Percentiles rank a stretch among this genome's conserved stretches.
These are phyloP conservation scores for Pangasianodon hypophthalmus DNA, from an alignment of 2,113 vertebrate species.

Conservation along the genomic window DNA sequence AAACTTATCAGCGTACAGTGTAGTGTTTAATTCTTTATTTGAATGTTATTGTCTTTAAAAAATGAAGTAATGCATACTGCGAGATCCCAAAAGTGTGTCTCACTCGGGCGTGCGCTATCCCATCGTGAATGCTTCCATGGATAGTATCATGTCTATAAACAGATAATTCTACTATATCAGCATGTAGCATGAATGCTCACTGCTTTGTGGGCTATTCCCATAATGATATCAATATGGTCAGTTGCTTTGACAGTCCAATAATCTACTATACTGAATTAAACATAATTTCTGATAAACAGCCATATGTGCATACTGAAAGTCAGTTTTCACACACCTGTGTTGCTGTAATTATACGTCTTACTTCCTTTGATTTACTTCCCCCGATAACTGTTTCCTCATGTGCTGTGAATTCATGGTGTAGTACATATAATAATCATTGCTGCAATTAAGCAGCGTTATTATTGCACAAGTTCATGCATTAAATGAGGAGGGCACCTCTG, in stretches of 20 bases:
- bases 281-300: not conserved
- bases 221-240: not conserved
- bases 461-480: conserved; percentile 58
- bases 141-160: not conserved
- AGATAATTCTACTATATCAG: not conserved
- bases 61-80: not conserved
- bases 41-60: no score
- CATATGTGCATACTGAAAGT: not conserved
- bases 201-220: not conserved
- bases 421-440: conserved; percentile 33
- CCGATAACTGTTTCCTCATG: conserved; percentile 7
- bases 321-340: not conserved
- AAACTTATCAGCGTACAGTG: no score
- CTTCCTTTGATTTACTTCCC: conserved; percentile 28
- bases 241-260: not conserved
- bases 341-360: conserved; percentile 36
- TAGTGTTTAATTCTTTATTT: no score
- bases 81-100: not conserved
- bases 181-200: not conserved
- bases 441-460: conserved; percentile 53
- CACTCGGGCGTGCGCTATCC: no score
- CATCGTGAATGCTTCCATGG: not conserved
- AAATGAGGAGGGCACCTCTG: conserved; percentile 50
- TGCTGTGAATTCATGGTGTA: conserved; percentile 21
- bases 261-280: not conserved